Evolutionary conservation across 2,113 vertebrate genomes (phyloP).

Genomic region (Puntigrus tetrazona): DNA sequence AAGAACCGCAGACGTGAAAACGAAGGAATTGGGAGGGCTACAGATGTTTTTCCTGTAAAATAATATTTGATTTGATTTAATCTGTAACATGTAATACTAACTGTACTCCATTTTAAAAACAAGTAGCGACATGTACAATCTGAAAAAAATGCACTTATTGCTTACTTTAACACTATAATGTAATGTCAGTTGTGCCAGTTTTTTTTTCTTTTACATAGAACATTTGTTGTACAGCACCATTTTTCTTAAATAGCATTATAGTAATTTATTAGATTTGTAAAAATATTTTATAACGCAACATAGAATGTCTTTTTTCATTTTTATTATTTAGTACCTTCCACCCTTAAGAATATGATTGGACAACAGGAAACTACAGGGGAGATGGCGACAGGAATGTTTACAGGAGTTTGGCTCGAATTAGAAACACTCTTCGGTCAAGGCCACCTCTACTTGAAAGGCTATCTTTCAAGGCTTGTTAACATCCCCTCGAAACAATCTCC

Average conservation of each 20-base stretch:
- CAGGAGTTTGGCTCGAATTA: constrained; percentile 17
- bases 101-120: too few species aligned
- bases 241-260: too few species aligned
- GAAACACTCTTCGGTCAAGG: constrained; percentile 32
- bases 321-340: background rate
- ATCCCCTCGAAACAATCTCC: background rate
- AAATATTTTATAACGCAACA: background rate
- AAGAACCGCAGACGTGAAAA: background rate
- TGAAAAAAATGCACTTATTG: too few species aligned
- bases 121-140: too few species aligned
- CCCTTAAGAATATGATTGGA: background rate
- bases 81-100: too few species aligned
- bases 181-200: too few species aligned
- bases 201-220: too few species aligned
- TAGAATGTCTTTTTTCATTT: background rate
- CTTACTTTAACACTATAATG: too few species aligned
- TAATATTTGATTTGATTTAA: too few species aligned
- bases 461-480: constrained; percentile 38
- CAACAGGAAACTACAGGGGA: constrained; percentile 17
- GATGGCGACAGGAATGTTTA: background rate
- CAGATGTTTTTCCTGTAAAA: background rate
- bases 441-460: background rate
- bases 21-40: background rate
- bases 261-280: too few species aligned
- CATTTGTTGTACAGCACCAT: too few species aligned